Evolutionary conservation across 1,140 invertebrate genomes (phyloP), one percentile per base, ranked within the genome.

Genomic region (Paralvinella palmiformis): DNA sequence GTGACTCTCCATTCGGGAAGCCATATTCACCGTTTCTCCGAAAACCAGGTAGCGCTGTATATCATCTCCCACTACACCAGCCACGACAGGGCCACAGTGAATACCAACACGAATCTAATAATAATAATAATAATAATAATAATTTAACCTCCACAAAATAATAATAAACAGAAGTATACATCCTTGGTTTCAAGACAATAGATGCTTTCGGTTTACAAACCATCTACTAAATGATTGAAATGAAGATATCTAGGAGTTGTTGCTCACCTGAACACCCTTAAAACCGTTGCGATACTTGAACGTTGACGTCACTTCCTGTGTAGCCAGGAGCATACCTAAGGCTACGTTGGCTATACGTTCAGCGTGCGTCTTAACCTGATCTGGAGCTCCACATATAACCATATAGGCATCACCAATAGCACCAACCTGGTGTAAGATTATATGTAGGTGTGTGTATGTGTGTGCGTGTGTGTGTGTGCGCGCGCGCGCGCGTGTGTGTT

Each of bases 401-500:
- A 73, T 55, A 61, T 71, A 74, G 10, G 72, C 73, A 55, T 78
- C 75, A 48, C 73, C 81, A 45, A 82, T 79, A 0, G 91, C 94
- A 81, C 94, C 75, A 33, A 77, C 91, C 57, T 73, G 45, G 10
- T 20, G 29, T 5, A n/a, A 32, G n/a, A 33, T 32, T 32, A 6
- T 2, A 10, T 7, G 29, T 2, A 57, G 3, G 33, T n/a, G 55
- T 10, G 22, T 57, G 22, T 32, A 20, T 13, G 20, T 3, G 55
- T 57, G 27, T n/a, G n/a, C n/a, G n/a, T n/a, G n/a, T n/a, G n/a
- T n/a, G n/a, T n/a, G n/a, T n/a, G n/a, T n/a, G n/a, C n/a, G n/a
- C n/a, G n/a, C n/a, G n/a, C n/a, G n/a, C n/a, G n/a, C n/a, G n/a
- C n/a, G n/a, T n/a, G n/a, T n/a, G n/a, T n/a, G n/a, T n/a, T n/a